These are phyloP conservation scores for Dryocosmus kuriphilus DNA, from an alignment of 2,888 invertebrate genomes.

Conservation along the genomic window DNA sequence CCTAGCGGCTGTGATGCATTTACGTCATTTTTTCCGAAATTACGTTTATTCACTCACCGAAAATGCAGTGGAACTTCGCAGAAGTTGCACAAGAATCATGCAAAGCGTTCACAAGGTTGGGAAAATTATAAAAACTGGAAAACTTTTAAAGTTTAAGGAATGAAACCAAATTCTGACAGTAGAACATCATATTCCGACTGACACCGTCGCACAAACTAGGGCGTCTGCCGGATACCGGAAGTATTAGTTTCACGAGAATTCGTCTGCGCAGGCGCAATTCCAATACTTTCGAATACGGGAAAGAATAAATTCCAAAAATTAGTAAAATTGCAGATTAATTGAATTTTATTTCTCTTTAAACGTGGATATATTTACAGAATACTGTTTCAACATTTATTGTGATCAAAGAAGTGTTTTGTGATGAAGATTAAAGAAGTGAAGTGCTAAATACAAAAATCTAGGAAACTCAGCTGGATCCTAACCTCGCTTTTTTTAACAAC, in stretches of 20 bases:
- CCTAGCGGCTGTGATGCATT: slow-evolving; percentile 29
- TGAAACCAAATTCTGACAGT: slow-evolving; percentile 19
- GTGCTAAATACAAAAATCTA: no score
- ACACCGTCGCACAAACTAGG: slow-evolving; percentile 26
- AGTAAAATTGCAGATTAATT: no score
- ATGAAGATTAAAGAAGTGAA: no score
- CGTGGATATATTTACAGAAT: no score
- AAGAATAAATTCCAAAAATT: not conserved
- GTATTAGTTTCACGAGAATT: not conserved
- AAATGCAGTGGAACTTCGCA: not conserved
- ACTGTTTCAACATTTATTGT: no score
- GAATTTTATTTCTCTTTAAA: no score
- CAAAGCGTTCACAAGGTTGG: not conserved
- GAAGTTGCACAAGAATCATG: not conserved
- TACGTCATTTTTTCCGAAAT: not conserved
- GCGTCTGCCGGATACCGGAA: slow-evolving; percentile 40
- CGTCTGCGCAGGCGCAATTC: not conserved
- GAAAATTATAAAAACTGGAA: slow-evolving; percentile 2
- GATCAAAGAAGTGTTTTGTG: no score
- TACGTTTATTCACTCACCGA: slow-evolving; percentile 28
- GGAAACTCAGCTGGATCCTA: no score
- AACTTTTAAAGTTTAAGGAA: not conserved
- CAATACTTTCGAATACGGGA: slow-evolving; percentile 1
- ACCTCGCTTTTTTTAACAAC: no score
- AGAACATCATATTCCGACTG: not conserved